Base-by-base conservation (phyloP, 2,888 invertebrate genomes). In the Biston stratarius region DNA sequence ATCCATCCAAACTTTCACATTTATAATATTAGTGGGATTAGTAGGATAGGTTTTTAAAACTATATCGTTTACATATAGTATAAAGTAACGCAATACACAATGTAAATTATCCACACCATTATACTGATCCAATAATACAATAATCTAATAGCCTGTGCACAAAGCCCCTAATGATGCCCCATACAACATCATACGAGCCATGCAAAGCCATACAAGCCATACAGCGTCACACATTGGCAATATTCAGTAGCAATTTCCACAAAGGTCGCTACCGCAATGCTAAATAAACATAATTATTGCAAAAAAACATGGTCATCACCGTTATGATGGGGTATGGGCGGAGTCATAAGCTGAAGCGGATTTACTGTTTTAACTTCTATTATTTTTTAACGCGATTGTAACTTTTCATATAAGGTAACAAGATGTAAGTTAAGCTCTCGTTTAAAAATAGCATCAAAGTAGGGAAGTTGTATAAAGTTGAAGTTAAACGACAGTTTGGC, bases 211-310 rank as follows among this genome's bases (percentile, higher is more conserved):
- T 63, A 63, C 60, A 64, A 44, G 12, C 33, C 63, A 56, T 56
- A 53, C 49, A 67, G 15, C 48, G 42, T 34, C 60, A 61, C 48
- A 64, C 53, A 68, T 69, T 69, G 53, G 67, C 57, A 63, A 64
- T 63, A 60, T 63, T 49, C 67, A 66, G 61, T 51, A 72, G 75
- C 72, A 81, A 84, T 86, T 84, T 82, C 82, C 78, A 77, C 66
- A 85, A 85, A 86, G 85, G 86, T 85, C 82, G 77, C 74, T 71
- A 76, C 79, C 76, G 77, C 80, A 75, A 74, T 72, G 77, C 79
- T 81, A 80, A 84, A 83, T 82, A 83, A 83, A 85, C 81, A 85
- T 80, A 84, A 83, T 85, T 84, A 85, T 85, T 86, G 74, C 84
- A 82, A 83, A n/a, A n/a, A n/a, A 81, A 86, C 71, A 71, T 71